A percentile compares a stretch with the other conserved stretches of the same genome.
These are phyloP conservation scores for Platichthys flesus DNA, from an alignment of 2,113 vertebrate species.

Conservation along the genomic window DNA sequence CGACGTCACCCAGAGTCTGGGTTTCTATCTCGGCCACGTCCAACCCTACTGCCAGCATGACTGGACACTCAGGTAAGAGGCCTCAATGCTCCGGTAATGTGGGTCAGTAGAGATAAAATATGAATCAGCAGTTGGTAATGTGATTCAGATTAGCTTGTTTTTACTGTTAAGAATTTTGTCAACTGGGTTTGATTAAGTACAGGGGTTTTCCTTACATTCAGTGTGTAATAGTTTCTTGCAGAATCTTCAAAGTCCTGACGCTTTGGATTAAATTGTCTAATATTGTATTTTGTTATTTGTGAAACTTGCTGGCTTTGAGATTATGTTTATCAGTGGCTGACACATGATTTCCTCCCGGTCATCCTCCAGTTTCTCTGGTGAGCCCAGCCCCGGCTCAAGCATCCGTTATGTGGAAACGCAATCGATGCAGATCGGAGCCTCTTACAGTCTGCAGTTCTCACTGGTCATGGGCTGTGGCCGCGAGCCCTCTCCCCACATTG, in stretches of 20 bases:
- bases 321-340: not conserved
- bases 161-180: not conserved
- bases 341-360: not conserved
- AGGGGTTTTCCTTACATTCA: no score
- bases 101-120: no score
- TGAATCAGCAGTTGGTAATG: no score
- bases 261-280: no score
- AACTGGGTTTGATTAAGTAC: not conserved
- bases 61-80: slow-evolving; percentile 93
- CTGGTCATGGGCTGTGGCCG: slow-evolving; percentile 96
- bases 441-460: slow-evolving; percentile 97
- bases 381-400: slow-evolving; percentile 91
- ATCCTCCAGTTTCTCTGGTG: slow-evolving; percentile 81
- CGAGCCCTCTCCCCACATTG: slow-evolving; percentile 91
- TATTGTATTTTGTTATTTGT: no score
- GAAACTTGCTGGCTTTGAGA: not conserved
- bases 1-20: slow-evolving; percentile 96
- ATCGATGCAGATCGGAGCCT: slow-evolving; percentile 97
- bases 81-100: not conserved
- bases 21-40: slow-evolving; percentile 96
- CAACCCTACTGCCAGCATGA: slow-evolving; percentile 96
- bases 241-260: no score
- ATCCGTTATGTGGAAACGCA: slow-evolving; percentile 99
- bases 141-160: not conserved
- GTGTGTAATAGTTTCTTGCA: no score